Percentiles rank a stretch among this genome's conserved stretches.
Evolutionary conservation across 1,140 invertebrate species (phyloP).

Genomic region (Temnothorax nylanderi): DNA sequence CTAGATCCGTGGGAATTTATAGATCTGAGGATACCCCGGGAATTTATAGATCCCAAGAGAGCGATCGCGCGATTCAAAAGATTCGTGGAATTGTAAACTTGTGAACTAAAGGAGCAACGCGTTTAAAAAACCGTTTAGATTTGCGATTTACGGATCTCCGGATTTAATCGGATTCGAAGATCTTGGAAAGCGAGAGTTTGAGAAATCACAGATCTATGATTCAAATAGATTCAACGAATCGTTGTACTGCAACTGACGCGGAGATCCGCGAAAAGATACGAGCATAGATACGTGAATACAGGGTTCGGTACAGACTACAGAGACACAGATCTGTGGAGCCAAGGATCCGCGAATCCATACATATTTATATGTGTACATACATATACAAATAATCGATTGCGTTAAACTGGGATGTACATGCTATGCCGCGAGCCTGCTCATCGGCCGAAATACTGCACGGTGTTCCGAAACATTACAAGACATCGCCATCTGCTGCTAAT

Average conservation of each 20-base stretch:
- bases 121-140: background rate
- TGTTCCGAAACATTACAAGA: constrained; percentile 73
- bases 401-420: constrained; percentile 67
- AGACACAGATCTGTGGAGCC: background rate
- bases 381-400: constrained; percentile 36
- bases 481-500: constrained; percentile 20
- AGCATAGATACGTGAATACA: background rate
- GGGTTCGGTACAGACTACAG: background rate
- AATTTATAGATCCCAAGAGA: background rate
- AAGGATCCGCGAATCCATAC: background rate
- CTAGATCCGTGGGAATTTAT: background rate
- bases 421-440: constrained; percentile 82
- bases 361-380: constrained; percentile 25
- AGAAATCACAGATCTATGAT: background rate
- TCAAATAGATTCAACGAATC: background rate
- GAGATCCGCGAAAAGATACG: background rate
- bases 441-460: constrained; percentile 83
- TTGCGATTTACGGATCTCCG: background rate
- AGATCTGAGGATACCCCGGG: background rate
- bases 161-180: background rate
- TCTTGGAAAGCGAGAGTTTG: background rate
- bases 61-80: background rate
- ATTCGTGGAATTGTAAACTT: background rate
- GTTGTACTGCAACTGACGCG: background rate
- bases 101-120: background rate